Conservation (phyloP, 2,113 vertebrate species). For the Glareola pratincola region DNA sequence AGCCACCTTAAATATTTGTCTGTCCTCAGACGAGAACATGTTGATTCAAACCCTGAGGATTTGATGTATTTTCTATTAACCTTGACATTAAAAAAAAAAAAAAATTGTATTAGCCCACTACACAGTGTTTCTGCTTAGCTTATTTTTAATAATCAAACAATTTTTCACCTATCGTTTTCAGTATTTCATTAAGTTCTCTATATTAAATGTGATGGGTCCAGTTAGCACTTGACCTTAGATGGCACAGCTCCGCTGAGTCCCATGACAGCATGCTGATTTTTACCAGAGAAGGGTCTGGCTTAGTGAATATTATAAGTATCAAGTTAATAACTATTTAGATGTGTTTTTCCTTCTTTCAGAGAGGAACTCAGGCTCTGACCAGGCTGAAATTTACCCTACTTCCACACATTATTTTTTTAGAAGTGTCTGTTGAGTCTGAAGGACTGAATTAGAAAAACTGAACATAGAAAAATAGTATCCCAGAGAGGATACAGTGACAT, state of each 20-base stretch:
- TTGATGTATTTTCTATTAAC: background rate
- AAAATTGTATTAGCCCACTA: background rate
- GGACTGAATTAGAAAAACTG: background rate
- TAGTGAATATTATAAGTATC: background rate
- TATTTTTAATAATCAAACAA: background rate
- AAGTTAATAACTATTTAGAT: background rate
- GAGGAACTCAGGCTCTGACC: background rate
- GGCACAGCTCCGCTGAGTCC: background rate
- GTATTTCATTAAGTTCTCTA: background rate
- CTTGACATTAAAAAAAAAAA: background rate
- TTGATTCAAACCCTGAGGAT: background rate
- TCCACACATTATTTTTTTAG: background rate
- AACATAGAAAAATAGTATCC: background rate
- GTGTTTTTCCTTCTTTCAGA: background rate
- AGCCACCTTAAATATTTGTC: background rate
- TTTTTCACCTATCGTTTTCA: background rate
- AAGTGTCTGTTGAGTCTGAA: background rate
- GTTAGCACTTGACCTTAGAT: background rate
- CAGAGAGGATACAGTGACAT: background rate
- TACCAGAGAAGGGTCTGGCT: background rate
- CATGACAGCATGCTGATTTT: background rate
- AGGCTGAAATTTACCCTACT: background rate
- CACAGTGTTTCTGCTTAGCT: background rate
- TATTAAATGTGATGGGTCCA: background rate
- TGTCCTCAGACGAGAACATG: background rate